These are phyloP conservation scores for Acomys russatus DNA, from an alignment of 2,797 vertebrate genomes.

Conservation along the genomic window DNA sequence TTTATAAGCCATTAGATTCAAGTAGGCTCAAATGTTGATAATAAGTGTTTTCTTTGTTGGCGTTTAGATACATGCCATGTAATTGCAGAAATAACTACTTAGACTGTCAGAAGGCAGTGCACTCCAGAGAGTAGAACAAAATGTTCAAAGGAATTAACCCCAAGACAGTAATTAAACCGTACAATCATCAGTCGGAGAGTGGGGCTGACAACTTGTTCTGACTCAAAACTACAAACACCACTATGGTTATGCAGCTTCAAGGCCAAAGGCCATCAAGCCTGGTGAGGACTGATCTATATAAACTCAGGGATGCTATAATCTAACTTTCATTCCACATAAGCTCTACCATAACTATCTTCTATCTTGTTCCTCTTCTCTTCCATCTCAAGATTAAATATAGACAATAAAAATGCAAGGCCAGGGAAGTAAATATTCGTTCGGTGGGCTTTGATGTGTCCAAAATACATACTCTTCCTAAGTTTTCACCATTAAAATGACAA, in stretches of 20 bases:
- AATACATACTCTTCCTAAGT: slow-evolving; percentile 25
- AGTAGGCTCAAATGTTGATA: slow-evolving; percentile 79
- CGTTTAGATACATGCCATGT: slow-evolving; percentile 77
- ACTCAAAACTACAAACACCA: slow-evolving; percentile 53
- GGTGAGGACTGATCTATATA: background rate
- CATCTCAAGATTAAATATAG: background rate
- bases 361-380: background rate
- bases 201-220: slow-evolving; percentile 53
- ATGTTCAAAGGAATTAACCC: slow-evolving; percentile 75
- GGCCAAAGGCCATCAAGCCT: background rate
- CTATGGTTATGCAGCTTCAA: slow-evolving; percentile 44
- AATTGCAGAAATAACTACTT: slow-evolving; percentile 83
- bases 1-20: slow-evolving; percentile 70
- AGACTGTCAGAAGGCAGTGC: slow-evolving; percentile 73
- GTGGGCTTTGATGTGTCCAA: slow-evolving; percentile 48
- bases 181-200: slow-evolving; percentile 68
- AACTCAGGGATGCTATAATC: background rate
- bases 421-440: slow-evolving; percentile 2
- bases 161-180: slow-evolving; percentile 76
- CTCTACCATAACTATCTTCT: background rate
- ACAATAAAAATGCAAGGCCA: slow-evolving; percentile 7
- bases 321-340: slow-evolving; percentile 1
- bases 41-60: slow-evolving; percentile 81
- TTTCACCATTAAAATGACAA: background rate
- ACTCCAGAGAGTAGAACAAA: slow-evolving; percentile 74